Conservation (phyloP, 2,113 vertebrate genomes). For the Tychaedon coryphoeus region DNA sequence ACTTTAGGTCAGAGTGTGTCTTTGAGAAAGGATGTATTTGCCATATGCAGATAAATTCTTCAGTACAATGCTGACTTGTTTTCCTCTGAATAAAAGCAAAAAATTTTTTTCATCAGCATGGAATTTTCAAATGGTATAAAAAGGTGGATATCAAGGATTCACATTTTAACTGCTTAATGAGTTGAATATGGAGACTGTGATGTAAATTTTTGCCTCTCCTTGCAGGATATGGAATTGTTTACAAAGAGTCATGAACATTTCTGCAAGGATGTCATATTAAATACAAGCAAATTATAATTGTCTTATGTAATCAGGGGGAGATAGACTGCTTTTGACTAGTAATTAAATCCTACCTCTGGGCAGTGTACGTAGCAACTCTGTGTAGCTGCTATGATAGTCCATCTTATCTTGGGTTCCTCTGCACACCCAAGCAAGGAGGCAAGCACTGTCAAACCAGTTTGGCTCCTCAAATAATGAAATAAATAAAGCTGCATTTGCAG, state of each 20-base stretch:
- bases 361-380: background rate
- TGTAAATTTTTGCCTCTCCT: background rate
- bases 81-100: background rate
- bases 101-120: background rate
- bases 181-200: background rate
- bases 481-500: background rate
- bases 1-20: background rate
- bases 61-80: background rate
- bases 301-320: background rate
- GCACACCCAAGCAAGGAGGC: conserved; percentile 15
- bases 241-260: background rate
- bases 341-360: conserved; percentile 55
- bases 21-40: background rate
- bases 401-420: conserved; percentile 12
- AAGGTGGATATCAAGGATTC: background rate
- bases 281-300: conserved; percentile 13
- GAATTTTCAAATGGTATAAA: background rate
- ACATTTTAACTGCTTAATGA: background rate
- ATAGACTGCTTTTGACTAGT: background rate
- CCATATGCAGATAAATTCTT: background rate
- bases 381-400: background rate
- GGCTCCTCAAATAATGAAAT: background rate
- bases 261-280: conserved; percentile 22
- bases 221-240: conserved; percentile 8
- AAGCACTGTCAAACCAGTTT: conserved; percentile 24